A percentile compares a stretch with the other conserved stretches of the same genome.
These are phyloP conservation scores for Vireo griseus DNA, from an alignment of 2,797 vertebrate species.

Conservation along the genomic window DNA sequence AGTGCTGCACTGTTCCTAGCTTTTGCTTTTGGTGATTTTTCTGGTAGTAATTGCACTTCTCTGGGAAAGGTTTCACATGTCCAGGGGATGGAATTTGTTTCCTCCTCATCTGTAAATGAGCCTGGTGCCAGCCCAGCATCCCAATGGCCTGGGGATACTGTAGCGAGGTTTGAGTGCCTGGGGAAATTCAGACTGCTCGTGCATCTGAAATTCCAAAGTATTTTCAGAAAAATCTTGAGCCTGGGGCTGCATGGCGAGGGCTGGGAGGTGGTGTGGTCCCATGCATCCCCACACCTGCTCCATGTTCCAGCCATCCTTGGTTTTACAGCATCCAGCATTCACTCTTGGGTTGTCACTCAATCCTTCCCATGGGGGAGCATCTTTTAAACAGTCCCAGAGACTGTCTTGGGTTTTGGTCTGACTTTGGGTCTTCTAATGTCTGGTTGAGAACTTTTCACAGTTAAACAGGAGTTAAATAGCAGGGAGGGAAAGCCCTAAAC, in stretches of 20 bases:
- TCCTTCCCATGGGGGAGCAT: background rate
- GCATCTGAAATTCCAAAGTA: background rate
- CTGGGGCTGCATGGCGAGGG: rapidly evolving
- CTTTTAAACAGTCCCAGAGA: background rate
- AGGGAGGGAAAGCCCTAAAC: background rate
- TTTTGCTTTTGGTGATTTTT: background rate
- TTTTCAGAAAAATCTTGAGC: background rate
- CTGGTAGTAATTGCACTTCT: background rate
- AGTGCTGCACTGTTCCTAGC: background rate
- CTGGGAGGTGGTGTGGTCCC: no score
- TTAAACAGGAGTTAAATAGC: background rate
- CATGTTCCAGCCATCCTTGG: rapidly evolving
- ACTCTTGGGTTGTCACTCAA: background rate
- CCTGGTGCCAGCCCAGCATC: background rate
- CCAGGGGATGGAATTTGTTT: background rate
- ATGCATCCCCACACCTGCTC: rapidly evolving
- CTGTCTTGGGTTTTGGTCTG: background rate
- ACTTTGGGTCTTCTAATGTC: background rate
- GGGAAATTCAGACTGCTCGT: background rate
- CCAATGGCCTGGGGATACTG: background rate
- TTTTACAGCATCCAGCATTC: background rate
- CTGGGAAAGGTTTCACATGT: background rate
- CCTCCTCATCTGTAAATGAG: background rate
- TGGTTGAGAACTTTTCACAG: background rate
- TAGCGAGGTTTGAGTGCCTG: background rate